These are phyloP conservation scores for Trogon melanurus DNA, from an alignment of 2,113 vertebrate species.

Conservation along the genomic window DNA sequence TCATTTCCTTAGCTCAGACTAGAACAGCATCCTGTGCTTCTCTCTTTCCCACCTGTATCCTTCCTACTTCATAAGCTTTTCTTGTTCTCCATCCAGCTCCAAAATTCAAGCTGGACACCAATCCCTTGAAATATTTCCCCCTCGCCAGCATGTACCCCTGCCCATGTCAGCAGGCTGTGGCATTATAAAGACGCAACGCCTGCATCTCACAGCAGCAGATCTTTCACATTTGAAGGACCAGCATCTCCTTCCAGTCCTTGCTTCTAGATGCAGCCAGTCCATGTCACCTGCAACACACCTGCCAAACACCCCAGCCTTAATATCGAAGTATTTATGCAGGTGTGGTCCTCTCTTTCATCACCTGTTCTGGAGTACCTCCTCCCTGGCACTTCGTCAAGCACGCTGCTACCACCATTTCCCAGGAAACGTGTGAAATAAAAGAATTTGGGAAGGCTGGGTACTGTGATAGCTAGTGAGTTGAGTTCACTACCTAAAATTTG, in stretches of 20 bases:
- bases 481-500: background rate
- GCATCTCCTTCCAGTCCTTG: background rate
- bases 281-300: background rate
- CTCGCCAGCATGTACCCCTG: background rate
- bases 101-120: background rate
- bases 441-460: background rate
- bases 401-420: background rate
- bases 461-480: rapidly evolving
- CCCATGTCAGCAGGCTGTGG: background rate
- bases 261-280: background rate
- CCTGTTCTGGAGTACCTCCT: background rate
- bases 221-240: background rate
- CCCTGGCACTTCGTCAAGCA: background rate
- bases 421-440: background rate
- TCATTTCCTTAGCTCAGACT: background rate
- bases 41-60: background rate
- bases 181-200: background rate
- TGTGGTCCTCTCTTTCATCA: background rate
- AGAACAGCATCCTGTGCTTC: background rate
- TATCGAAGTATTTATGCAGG: background rate
- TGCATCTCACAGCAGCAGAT: background rate
- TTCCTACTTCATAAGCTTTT: background rate
- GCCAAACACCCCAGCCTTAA: background rate
- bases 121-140: background rate
- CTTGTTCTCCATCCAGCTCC: background rate